phyloP scores from a whole-genome alignment of 1,140 invertebrate genomes.

The Aphidius gifuensis region DNA sequence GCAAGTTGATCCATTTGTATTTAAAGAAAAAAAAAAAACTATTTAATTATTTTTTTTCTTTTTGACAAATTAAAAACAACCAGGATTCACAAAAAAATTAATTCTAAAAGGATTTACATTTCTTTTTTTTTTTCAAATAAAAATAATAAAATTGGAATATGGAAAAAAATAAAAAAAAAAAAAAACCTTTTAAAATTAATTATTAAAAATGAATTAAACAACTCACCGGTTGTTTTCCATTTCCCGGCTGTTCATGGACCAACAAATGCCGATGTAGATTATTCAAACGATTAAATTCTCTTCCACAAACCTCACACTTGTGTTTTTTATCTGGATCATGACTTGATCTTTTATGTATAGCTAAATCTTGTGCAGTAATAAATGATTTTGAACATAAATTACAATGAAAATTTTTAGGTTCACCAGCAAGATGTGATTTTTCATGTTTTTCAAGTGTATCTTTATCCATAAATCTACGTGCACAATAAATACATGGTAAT shows the following conservation, averaged over 20 bases:
- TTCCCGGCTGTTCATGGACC: slow-evolving; percentile 53
- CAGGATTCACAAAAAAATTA: too few species aligned
- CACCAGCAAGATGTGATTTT: slow-evolving; percentile 49
- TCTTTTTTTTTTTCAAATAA: too few species aligned
- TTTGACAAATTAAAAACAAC: too few species aligned
- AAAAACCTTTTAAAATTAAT: slow-evolving; percentile 31
- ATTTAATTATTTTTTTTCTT: too few species aligned
- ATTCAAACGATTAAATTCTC: slow-evolving; percentile 54
- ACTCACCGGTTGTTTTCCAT: slow-evolving; percentile 29
- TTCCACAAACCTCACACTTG: slow-evolving; percentile 53
- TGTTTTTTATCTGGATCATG: slow-evolving; percentile 54
- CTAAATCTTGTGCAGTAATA: slow-evolving; percentile 41
- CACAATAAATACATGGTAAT: slow-evolving; percentile 52
- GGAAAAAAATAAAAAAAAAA: background rate
- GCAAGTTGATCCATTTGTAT: slow-evolving; percentile 4
- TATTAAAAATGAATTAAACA: slow-evolving; percentile 7
- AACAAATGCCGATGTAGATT: slow-evolving; percentile 56
- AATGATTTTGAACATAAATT: slow-evolving; percentile 52
- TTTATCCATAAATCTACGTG: slow-evolving; percentile 50
- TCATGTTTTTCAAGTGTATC: slow-evolving; percentile 47
- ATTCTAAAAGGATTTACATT: too few species aligned
- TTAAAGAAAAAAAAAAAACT: background rate
- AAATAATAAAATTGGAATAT: too few species aligned
- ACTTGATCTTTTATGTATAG: slow-evolving; percentile 48
- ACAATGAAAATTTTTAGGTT: slow-evolving; percentile 46